phyloP scores from a whole-genome alignment of 2,113 vertebrate species.

The Varanus salvator region DNA sequence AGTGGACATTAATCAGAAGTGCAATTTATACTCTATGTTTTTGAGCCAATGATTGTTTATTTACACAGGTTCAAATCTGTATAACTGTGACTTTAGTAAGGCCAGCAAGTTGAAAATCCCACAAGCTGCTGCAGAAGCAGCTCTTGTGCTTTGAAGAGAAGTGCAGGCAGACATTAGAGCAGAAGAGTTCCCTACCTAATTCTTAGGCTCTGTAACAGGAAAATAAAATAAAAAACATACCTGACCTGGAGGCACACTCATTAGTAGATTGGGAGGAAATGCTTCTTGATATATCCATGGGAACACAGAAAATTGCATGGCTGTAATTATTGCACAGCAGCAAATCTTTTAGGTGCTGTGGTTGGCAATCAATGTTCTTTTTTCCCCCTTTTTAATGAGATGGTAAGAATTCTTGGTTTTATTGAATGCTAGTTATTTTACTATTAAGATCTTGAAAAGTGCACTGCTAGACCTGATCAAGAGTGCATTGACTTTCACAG shows the following conservation, averaged over 20 bases:
- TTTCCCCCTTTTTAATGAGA: too few species aligned
- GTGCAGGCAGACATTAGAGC: not conserved
- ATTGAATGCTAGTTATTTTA: not conserved
- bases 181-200: not conserved
- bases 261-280: not conserved
- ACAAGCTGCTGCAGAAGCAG: not conserved
- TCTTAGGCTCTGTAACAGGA: not conserved
- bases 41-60: not conserved
- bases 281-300: not conserved
- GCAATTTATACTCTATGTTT: not conserved
- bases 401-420: not conserved
- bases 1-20: conserved; percentile 12
- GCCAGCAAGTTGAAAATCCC: not conserved
- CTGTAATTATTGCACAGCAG: not conserved
- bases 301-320: not conserved
- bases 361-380: not conserved
- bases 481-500: not conserved
- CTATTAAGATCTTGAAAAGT: not conserved
- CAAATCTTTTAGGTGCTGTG: not conserved
- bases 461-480: not conserved
- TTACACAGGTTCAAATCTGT: not conserved
- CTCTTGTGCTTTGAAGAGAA: not conserved
- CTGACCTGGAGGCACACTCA: not conserved
- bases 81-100: not conserved
- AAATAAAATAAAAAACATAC: not conserved